Conservation (phyloP, 2,113 vertebrate genomes). For the Monarcha castaneiventris region DNA sequence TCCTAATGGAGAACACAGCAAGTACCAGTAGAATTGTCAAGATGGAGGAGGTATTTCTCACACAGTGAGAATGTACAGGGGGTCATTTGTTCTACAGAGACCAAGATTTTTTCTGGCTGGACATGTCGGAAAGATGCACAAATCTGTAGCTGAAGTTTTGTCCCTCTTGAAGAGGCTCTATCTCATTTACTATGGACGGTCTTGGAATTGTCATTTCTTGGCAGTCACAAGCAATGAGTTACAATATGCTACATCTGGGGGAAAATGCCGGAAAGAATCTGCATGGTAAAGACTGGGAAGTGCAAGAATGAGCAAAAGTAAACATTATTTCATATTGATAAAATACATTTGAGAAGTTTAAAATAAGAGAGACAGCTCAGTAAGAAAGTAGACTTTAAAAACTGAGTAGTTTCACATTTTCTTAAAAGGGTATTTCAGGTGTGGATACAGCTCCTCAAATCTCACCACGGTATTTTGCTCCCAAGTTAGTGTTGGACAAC, state of each 20-base stretch:
- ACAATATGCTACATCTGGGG: background rate
- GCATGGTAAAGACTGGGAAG: background rate
- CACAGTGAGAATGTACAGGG: background rate
- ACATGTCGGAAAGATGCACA: background rate
- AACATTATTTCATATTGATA: constrained; percentile 5
- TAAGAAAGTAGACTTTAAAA: background rate
- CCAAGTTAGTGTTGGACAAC: background rate
- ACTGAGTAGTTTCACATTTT: background rate
- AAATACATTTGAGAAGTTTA: background rate
- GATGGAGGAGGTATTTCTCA: background rate
- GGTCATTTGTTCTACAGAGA: background rate
- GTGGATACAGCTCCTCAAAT: background rate
- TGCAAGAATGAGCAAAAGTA: background rate
- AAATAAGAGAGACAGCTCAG: background rate
- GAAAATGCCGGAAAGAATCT: background rate
- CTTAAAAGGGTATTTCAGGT: background rate
- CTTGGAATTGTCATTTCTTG: constrained; percentile 4
- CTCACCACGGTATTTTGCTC: background rate
- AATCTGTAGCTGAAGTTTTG: background rate
- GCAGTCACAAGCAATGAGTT: background rate
- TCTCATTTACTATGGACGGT: background rate
- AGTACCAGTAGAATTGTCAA: background rate
- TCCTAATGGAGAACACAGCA: background rate
- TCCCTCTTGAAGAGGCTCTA: background rate
- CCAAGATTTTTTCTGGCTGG: background rate